These are phyloP conservation scores for Microdon myrmicae DNA, from an alignment of 2,888 invertebrate species.

Conservation along the genomic window DNA sequence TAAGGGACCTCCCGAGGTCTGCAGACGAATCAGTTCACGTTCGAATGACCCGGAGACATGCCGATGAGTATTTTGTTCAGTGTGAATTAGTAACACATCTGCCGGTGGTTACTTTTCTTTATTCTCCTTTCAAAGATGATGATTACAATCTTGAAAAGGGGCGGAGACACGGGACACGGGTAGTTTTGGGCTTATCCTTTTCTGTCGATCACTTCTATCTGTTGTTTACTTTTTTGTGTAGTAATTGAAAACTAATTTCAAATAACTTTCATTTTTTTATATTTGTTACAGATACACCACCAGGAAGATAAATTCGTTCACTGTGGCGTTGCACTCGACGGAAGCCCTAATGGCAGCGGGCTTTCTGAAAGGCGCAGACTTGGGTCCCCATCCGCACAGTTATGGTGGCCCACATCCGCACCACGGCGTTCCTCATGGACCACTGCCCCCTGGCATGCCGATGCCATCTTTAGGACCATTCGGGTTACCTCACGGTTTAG, in stretches of 20 bases:
- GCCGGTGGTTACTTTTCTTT: slow-evolving; percentile 8
- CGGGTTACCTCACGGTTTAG: slow-evolving; percentile 67
- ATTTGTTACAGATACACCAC: slow-evolving; percentile 30
- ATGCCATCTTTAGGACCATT: slow-evolving; percentile 67
- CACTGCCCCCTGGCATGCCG: slow-evolving; percentile 67
- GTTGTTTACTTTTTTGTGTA: slow-evolving; percentile 1
- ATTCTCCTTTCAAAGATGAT: slow-evolving; percentile 17
- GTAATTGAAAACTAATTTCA: slow-evolving; percentile 27
- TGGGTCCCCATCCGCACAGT: slow-evolving; percentile 67
- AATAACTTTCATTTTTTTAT: slow-evolving; percentile 3
- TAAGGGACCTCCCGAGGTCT: slow-evolving; percentile 10
- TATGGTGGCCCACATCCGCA: slow-evolving; percentile 67
- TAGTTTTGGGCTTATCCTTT: neutral
- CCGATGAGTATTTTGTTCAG: slow-evolving; percentile 6
- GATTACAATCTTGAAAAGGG: slow-evolving; percentile 43
- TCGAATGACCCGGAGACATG: slow-evolving; percentile 23
- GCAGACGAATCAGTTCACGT: slow-evolving; percentile 26
- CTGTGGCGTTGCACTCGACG: slow-evolving; percentile 67
- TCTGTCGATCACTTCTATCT: no score
- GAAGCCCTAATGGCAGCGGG: slow-evolving; percentile 68
- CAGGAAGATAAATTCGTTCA: slow-evolving; percentile 59
- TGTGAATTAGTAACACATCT: slow-evolving; percentile 41
- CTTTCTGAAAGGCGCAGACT: slow-evolving; percentile 66
- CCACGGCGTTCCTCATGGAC: slow-evolving; percentile 66
- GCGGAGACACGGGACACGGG: slow-evolving; percentile 10